Base-by-base conservation (phyloP, 2,888 invertebrate species). In the Synergus umbraculus region DNA sequence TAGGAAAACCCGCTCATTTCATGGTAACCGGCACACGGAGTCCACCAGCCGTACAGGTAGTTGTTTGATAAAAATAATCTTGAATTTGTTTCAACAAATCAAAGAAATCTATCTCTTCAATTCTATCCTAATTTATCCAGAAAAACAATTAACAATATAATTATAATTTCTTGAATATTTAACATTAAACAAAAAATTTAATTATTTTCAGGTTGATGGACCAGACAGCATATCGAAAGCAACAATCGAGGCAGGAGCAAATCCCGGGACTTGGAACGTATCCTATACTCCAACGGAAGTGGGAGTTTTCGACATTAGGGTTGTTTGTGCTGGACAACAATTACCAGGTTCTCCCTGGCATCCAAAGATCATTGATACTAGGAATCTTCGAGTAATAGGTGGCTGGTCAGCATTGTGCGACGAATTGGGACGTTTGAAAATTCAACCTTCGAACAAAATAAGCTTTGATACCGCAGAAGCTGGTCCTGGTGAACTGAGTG, bases 261-360 rank as follows among this genome's bases (percentile, higher is more conserved):
- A 88, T 92, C 96, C 94, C 91, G 96, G 97, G 0, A 96, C 97
- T 85, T 98, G 97, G 95, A 95, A 96, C 82, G 97, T 98, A 73
- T 96, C 97, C 0, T 99, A 98, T 92, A 95, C 96, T 1, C 98
- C 99, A 0, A 95, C 96, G 0, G 97, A 97, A 88, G 96, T 97
- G n/a, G 99, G 99, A 0, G 94, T 96, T 63, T 98, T 98, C 90
- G 97, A 98, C 91, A 95, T 98, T 49, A 94, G 97, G 82, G 96
- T 99, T 84, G 96, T 95, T 86, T 95, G 95, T 44, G 91, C 91
- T 4, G 91, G 91, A 12, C 92, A 92, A 82, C 95, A 95, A 49
- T 89, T 96, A 85, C 94, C 95, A 63, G 97, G 97, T 0, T 97
- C 97, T 78, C 97, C 97, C 0, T 97, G 97, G 94, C 96, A 96